Evolutionary conservation across 2,888 invertebrate genomes (phyloP).

Genomic region (Leptura quadrifasciata): DNA sequence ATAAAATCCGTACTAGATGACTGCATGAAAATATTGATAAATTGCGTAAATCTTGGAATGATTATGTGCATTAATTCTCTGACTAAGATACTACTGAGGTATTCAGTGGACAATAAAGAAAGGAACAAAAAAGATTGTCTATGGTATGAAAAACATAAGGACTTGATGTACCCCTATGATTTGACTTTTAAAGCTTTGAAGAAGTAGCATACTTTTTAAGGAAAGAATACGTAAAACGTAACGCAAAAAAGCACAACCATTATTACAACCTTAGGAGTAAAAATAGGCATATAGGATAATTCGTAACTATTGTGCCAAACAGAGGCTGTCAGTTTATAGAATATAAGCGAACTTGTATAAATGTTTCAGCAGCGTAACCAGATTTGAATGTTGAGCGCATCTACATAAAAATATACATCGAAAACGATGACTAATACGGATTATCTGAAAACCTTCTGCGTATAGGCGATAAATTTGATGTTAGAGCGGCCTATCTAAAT

Average conservation of each 20-base stretch:
- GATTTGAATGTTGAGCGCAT: too few species aligned
- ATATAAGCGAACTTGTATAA: too few species aligned
- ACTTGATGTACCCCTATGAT: conserved; percentile 15
- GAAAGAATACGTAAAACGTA: conserved; percentile 37
- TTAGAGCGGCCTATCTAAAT: too few species aligned
- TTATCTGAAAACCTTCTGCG: too few species aligned
- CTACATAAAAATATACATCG: too few species aligned
- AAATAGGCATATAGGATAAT: too few species aligned
- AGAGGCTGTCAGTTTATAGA: too few species aligned
- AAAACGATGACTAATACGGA: too few species aligned
- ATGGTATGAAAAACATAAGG: conserved; percentile 12
- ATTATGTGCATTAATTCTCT: not conserved
- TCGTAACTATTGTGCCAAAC: too few species aligned
- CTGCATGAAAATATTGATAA: conserved; percentile 39
- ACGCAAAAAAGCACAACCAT: conserved; percentile 4
- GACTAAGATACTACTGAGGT: conserved; percentile 7
- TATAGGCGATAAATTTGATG: too few species aligned
- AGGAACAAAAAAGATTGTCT: conserved; percentile 34
- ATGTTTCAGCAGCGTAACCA: too few species aligned
- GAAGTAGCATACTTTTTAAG: conserved; percentile 17
- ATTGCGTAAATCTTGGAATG: conserved; percentile 13
- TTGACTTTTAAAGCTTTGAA: conserved; percentile 4
- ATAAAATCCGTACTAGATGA: not conserved
- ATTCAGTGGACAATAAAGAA: conserved; percentile 12
- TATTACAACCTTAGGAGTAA: not conserved